Base-by-base conservation (phyloP, 2,797 vertebrate species). In the Sebastes glaucus region DNA sequence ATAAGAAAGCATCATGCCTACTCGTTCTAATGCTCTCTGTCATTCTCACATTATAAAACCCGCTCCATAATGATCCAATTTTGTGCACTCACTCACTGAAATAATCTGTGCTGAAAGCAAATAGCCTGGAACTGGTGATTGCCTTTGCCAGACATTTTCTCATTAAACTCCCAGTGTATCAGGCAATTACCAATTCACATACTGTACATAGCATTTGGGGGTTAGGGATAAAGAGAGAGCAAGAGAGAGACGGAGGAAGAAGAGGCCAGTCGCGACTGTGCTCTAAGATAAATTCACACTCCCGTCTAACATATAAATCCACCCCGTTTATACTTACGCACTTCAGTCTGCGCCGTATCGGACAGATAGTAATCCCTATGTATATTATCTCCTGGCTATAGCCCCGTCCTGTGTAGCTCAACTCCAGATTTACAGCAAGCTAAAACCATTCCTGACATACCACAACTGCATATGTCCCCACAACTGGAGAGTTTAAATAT, bases 21-120 rank as follows among this genome's bases (percentile, higher is more conserved):
- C 72, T 83, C 42, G 3, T 75, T 82, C 61, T 77, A 88, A 84
- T 77, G 72, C 80, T 84, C 67, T 57, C 66, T 75, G 81, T 89
- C 83, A 86, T 76, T 75, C 70, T 82, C 80, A 66, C 71, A 87
- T 88, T 79, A 83, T 87, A 79, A 89, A 93, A 80, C 57, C 66
- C 74, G 84, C 70, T 86, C 74, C 38, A 84, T 92, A 91, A 90
- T 84, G 86, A 93, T 90, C 80, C 80, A 85, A 53, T 91, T 94
- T 90, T 87, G 83, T 70, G 78, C 87, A 83, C 81, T 88, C 78
- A 79, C 69, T 84, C 81, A 82, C 74, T 84, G 81, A 89, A 91
- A 92, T 89, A 89, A 92, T 92, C 78, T 86, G 66, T 60, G 75
- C 80, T 81, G 77, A 79, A 81, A 90, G 90, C 78, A 79, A 91